A percentile compares a stretch with the other conserved stretches of the same genome.
Evolutionary conservation across 2,797 vertebrate genomes (phyloP).

Genomic region (Diglossa cyanea): DNA sequence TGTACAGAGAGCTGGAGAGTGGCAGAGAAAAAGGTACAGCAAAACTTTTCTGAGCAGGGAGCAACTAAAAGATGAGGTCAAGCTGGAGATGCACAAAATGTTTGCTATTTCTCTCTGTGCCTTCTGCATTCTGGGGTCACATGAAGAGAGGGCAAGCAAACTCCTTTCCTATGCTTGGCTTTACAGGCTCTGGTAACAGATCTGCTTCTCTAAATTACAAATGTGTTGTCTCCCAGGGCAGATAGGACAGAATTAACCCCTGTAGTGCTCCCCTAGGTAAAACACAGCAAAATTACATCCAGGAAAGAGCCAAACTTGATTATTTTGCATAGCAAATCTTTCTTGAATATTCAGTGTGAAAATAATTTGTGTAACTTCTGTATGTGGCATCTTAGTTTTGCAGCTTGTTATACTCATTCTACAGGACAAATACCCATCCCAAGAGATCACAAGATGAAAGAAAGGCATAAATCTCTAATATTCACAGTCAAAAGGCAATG

Average conservation of each 20-base stretch:
- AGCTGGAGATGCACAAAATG: background rate
- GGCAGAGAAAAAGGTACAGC: background rate
- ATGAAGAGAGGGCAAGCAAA: background rate
- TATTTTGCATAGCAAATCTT: background rate
- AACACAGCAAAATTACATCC: background rate
- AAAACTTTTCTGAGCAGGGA: background rate
- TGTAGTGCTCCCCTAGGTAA: background rate
- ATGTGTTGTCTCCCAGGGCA: background rate
- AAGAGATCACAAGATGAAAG: background rate
- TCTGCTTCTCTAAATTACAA: background rate
- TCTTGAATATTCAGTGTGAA: background rate
- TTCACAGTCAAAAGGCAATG: background rate
- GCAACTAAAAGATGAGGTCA: background rate
- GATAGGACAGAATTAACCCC: background rate
- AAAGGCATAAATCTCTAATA: background rate
- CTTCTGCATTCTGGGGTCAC: background rate
- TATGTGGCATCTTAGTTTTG: background rate
- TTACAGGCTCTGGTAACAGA: background rate
- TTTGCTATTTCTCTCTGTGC: fast-evolving
- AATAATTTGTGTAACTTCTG: background rate
- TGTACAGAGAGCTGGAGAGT: background rate
- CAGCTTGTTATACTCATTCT: background rate
- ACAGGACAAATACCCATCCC: background rate
- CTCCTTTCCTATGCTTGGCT: background rate
- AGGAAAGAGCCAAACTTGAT: background rate